Evolutionary conservation across 2,113 vertebrate genomes (phyloP), one percentile per base, ranked within the genome.

Genomic region (Odontesthes bonariensis): DNA sequence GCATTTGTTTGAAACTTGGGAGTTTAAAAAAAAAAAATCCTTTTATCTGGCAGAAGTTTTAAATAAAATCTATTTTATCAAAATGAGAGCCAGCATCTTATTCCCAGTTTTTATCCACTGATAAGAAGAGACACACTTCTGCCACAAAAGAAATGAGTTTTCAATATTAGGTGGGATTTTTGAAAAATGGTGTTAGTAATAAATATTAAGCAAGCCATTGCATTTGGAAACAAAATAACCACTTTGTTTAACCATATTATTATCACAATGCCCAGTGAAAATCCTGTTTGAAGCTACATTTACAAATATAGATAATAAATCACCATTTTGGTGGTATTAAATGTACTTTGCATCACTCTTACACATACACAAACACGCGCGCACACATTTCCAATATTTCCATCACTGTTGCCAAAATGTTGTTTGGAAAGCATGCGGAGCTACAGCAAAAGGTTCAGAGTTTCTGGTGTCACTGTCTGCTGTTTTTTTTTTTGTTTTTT

Each of bases 61-160:
- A 85, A 93, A 94, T 92, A 94, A 94, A 93, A 75, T 93, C 81
- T 94, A 93, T 93, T 94, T 94, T 93, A 91, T 92, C 64, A 89
- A 88, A 89, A 90, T 44, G 66, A 82, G 83, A 78, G n/a, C 0
- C 0, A 60, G 23, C 1, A 57, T 62, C 23, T 46, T 77, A 47
- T 84, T 77, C 42, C 22, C 44, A 9, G 20, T 65, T 22, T 65
- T 40, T 2, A 59, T 22, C 10, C 17, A 19, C 16, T n/a, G 20
- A 64, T 10, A 67, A 6, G 3, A 33, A 57, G n/a, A 22, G 59
- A 17, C 8, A 7, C 3, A 42, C 35, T 17, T 54, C 51, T 54
- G 20, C 16, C 51, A 27, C 3, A 66, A 53, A 53, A n/a, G 32
- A 23, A 40, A 53, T 54, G 0, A 17, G 40, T 67, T 67, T 53